Percentiles rank a stretch among this genome's conserved stretches.
Evolutionary conservation across 2,797 vertebrate genomes (phyloP).

Genomic region (Myotis vivesi): DNA sequence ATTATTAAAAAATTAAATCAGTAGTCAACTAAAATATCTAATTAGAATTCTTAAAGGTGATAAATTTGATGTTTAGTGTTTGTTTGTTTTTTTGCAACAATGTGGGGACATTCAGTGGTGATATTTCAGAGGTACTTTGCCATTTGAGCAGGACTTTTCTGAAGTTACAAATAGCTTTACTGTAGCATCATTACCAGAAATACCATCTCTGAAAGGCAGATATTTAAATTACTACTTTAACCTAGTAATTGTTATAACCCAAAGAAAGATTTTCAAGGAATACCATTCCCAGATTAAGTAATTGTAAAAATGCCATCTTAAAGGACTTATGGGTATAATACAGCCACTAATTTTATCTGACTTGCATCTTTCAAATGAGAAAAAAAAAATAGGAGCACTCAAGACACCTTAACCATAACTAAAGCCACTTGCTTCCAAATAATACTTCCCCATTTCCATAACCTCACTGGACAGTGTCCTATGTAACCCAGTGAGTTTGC

Average conservation of each 20-base stretch:
- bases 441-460: background rate
- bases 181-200: slow-evolving; percentile 49
- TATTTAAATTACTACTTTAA: slow-evolving; percentile 55
- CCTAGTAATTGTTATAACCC: slow-evolving; percentile 34
- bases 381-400: background rate
- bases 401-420: background rate
- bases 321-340: background rate
- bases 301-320: background rate
- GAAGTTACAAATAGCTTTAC: slow-evolving; percentile 38
- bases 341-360: slow-evolving; percentile 17
- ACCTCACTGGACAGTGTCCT: background rate
- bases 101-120: background rate
- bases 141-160: slow-evolving; percentile 37
- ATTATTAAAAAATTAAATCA: background rate
- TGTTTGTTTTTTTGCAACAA: background rate
- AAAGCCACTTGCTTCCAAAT: background rate
- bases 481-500: background rate
- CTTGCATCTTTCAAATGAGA: background rate
- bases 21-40: background rate
- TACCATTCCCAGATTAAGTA: slow-evolving; percentile 32
- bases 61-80: background rate
- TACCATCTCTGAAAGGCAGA: background rate
- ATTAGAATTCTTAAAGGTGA: background rate
- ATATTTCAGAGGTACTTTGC: slow-evolving; percentile 25
- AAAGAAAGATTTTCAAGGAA: slow-evolving; percentile 38